phyloP scores from a whole-genome alignment of 2,797 vertebrate species.

The Tympanoctomys barrerae region DNA sequence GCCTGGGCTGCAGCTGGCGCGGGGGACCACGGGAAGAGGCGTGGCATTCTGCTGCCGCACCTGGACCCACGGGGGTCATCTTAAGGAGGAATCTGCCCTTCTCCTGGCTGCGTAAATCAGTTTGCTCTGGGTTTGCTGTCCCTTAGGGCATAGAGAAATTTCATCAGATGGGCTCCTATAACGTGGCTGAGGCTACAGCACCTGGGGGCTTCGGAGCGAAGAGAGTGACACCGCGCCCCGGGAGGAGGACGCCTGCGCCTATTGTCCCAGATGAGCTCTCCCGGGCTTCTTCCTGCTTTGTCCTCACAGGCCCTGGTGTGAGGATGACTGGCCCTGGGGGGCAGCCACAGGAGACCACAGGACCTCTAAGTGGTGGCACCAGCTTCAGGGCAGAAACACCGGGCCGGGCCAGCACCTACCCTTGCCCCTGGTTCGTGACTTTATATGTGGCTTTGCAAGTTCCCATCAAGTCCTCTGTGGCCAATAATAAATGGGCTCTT shows the following conservation, averaged over 20 bases:
- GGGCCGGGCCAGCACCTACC: not conserved
- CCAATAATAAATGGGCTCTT: not conserved
- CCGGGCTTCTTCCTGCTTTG: not conserved
- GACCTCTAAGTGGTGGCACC: not conserved
- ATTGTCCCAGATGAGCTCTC: not conserved
- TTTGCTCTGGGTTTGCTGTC: not conserved
- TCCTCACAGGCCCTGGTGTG: rapidly evolving
- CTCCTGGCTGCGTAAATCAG: not conserved
- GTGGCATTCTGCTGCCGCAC: not conserved
- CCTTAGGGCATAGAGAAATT: not conserved
- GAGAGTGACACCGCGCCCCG: not conserved
- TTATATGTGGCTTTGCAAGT: not conserved
- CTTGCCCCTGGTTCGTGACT: not conserved
- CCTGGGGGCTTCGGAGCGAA: not conserved
- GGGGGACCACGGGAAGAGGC: not conserved
- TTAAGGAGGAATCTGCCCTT: not conserved
- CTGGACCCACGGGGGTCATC: not conserved
- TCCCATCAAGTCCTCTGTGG: not conserved
- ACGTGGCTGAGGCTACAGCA: not conserved
- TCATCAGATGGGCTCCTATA: not conserved
- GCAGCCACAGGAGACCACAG: not conserved
- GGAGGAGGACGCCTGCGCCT: not conserved
- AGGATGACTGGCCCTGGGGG: not conserved
- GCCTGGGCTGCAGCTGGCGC: not conserved
- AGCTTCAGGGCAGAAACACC: too few relatives aligned